Conservation (phyloP, 2,888 invertebrate species). For the Plebejus melissa region DNA sequence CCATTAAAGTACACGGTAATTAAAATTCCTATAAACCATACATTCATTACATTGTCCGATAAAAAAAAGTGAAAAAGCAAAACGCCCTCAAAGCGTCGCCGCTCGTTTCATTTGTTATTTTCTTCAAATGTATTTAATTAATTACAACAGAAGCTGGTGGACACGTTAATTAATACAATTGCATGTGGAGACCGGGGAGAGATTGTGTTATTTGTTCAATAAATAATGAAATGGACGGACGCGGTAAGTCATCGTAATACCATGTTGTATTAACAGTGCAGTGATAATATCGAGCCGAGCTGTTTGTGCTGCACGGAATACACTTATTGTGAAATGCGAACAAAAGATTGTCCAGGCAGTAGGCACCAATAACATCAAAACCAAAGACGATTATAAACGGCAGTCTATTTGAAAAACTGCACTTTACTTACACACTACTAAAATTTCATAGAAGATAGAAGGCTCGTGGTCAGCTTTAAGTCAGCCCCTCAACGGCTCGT, state of each 20-base stretch:
- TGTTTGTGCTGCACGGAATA: not conserved
- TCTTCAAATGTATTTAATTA: not conserved
- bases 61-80: not conserved
- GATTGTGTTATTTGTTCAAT: not conserved
- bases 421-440: not conserved
- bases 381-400: not conserved
- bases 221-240: not conserved
- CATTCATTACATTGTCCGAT: not conserved
- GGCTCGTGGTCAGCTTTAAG: no score
- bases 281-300: not conserved
- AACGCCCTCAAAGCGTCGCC: not conserved
- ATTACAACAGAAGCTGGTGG: constrained; percentile 9
- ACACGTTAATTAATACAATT: constrained; percentile 21
- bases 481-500: no score
- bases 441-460: not conserved
- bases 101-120: not conserved
- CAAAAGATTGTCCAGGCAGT: not conserved
- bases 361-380: no score
- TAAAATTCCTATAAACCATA: not conserved
- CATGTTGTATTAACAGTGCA: not conserved
- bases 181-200: not conserved
- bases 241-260: not conserved
- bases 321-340: not conserved
- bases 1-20: not conserved
- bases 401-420: not conserved